A percentile compares a stretch with the other conserved stretches of the same genome.
phyloP scores from a whole-genome alignment of 2,113 vertebrate species.

The Apus apus region DNA sequence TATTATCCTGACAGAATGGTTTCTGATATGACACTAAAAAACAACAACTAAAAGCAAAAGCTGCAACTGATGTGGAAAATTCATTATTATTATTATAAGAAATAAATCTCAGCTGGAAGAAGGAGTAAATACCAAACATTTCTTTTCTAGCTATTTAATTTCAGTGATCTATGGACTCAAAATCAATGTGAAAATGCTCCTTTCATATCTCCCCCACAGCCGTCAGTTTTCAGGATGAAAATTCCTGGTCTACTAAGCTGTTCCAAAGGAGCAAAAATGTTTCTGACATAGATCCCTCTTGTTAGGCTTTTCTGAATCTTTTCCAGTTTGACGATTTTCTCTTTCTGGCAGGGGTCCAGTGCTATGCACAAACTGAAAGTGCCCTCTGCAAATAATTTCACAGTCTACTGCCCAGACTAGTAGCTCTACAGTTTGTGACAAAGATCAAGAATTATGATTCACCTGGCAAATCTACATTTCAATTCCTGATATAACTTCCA shows the following conservation, averaged over 20 bases:
- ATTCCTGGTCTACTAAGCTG: background rate
- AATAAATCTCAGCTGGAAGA: background rate
- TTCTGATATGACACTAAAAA: background rate
- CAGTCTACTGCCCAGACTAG: background rate
- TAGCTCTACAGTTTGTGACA: background rate
- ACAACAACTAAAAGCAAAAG: background rate
- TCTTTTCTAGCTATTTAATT: background rate
- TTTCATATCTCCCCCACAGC: background rate
- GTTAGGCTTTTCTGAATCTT: background rate
- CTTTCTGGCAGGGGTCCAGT: background rate
- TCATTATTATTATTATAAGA: background rate
- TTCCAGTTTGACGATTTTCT: background rate
- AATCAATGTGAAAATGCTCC: background rate
- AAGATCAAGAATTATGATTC: background rate
- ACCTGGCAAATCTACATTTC: background rate
- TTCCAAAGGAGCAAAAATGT: background rate
- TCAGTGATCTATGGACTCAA: background rate
- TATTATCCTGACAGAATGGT: background rate
- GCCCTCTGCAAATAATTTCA: background rate
- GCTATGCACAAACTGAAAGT: background rate
- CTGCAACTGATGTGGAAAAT: background rate
- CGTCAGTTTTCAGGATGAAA: background rate
- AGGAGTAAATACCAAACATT: background rate
- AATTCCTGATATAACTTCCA: background rate
- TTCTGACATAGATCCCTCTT: background rate